Conservation (phyloP, 2,113 vertebrate species). For the Callionymus lyra region DNA sequence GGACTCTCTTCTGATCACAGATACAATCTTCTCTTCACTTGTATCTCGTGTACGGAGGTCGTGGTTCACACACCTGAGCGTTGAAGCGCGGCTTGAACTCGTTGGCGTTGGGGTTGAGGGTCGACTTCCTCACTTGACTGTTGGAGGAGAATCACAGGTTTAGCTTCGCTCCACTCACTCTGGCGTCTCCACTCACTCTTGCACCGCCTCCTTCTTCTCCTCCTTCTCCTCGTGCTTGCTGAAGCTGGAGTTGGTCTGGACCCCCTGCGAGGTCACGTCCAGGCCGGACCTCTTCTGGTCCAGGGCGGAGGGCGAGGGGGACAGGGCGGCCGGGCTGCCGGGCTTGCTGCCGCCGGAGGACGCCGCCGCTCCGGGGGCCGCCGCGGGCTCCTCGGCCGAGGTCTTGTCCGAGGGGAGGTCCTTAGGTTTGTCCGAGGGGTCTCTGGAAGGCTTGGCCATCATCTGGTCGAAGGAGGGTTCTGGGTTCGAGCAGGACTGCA, state of each 20-base stretch:
- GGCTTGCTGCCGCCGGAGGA: slow-evolving; percentile 77
- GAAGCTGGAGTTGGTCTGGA: slow-evolving; percentile 85
- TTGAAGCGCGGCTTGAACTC: slow-evolving; percentile 95
- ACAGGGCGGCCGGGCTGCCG: slow-evolving; percentile 75
- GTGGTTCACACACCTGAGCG: slow-evolving; percentile 73
- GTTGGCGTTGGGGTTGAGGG: slow-evolving; percentile 94
- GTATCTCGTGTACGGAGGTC: no score
- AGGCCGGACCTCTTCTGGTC: slow-evolving; percentile 82
- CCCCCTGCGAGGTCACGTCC: slow-evolving; percentile 91
- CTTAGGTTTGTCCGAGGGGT: slow-evolving; percentile 81
- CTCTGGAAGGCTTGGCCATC: slow-evolving; percentile 79
- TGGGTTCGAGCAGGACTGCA: slow-evolving; percentile 86
- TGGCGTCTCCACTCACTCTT: slow-evolving; percentile 77
- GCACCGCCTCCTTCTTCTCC: slow-evolving; percentile 83
- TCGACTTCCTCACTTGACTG: slow-evolving; percentile 97
- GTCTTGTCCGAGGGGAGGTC: slow-evolving; percentile 81
- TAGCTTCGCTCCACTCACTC: neutral
- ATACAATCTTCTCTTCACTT: no score
- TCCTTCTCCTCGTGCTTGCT: slow-evolving; percentile 87
- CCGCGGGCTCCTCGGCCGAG: slow-evolving; percentile 33
- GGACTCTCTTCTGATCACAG: no score
- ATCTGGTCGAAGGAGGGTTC: slow-evolving; percentile 81
- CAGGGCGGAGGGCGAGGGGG: slow-evolving; percentile 68
- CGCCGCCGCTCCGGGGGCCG: slow-evolving; percentile 49
- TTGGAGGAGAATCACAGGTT: neutral